phyloP scores from a whole-genome alignment of 2,888 invertebrate genomes.

The Dioctria linearis region DNA sequence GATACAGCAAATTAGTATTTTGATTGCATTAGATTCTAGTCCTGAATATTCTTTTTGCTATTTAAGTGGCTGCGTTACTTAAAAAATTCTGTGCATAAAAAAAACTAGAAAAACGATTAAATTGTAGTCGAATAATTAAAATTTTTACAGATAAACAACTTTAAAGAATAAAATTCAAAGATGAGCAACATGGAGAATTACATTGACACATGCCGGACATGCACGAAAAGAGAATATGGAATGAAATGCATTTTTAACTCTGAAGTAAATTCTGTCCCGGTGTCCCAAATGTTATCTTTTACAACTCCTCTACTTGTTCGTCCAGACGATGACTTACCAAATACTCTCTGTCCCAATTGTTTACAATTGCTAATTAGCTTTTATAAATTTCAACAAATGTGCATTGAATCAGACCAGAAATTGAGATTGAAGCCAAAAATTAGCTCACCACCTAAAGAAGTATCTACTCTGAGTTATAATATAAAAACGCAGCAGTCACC shows the following conservation, averaged over 20 bases:
- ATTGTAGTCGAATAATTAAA: too few relatives aligned
- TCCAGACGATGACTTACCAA: slow-evolving; percentile 58
- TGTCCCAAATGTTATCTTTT: slow-evolving; percentile 30
- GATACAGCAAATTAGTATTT: too few relatives aligned
- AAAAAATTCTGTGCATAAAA: too few relatives aligned
- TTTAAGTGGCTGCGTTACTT: too few relatives aligned
- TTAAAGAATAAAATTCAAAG: too few relatives aligned
- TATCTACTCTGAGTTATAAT: background rate
- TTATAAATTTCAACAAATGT: slow-evolving; percentile 59
- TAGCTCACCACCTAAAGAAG: background rate
- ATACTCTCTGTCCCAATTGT: slow-evolving; percentile 57
- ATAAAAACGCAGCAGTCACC: background rate
- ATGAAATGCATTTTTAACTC: slow-evolving; percentile 24
- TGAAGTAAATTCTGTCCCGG: slow-evolving; percentile 18
- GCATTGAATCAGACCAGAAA: slow-evolving; percentile 57
- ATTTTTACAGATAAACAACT: too few relatives aligned
- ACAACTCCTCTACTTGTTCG: slow-evolving; percentile 2
- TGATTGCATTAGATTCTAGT: too few relatives aligned
- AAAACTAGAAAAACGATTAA: too few relatives aligned
- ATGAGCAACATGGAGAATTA: too few relatives aligned
- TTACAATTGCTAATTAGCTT: slow-evolving; percentile 53
- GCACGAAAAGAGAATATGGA: background rate
- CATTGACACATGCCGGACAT: slow-evolving; percentile 12
- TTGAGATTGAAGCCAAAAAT: background rate
- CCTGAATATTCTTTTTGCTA: too few relatives aligned